Conservation (phyloP, 2,113 vertebrate genomes). For the Scatophagus argus region DNA sequence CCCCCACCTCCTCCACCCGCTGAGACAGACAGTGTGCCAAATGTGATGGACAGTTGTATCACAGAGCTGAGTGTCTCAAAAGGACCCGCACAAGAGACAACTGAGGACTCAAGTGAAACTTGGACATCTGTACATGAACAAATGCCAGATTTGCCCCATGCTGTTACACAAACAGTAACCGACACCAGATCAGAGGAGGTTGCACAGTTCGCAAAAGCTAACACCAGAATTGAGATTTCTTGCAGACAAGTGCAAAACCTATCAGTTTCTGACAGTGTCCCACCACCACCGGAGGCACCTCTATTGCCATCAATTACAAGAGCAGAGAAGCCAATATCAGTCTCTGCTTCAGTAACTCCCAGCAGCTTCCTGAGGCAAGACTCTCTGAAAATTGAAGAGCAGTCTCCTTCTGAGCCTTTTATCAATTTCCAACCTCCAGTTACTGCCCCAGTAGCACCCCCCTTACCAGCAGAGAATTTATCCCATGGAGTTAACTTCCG, state of each 20-base stretch:
- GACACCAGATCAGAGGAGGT: constrained; percentile 9
- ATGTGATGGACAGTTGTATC: constrained; percentile 41
- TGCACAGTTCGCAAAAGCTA: constrained; percentile 3
- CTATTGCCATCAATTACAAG: constrained; percentile 19
- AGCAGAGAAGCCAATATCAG: constrained; percentile 24
- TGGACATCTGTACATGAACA: constrained; percentile 10
- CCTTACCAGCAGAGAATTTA: constrained; percentile 65
- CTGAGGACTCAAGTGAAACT: constrained; percentile 9
- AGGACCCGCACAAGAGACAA: background rate
- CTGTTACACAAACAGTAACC: constrained; percentile 18
- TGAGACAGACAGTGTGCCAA: constrained; percentile 48
- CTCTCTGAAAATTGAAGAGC: constrained; percentile 57
- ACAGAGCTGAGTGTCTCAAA: constrained; percentile 13
- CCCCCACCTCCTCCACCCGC: constrained; percentile 81
- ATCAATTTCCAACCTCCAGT: constrained; percentile 11
- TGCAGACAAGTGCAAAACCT: constrained; percentile 14
- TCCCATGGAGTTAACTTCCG: constrained; percentile 74
- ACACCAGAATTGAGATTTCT: constrained; percentile 24
- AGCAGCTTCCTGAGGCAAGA: constrained; percentile 3
- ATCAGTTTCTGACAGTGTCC: constrained; percentile 26
- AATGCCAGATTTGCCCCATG: constrained; percentile 28
- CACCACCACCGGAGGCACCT: constrained; percentile 28
- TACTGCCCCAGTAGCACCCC: constrained; percentile 30
- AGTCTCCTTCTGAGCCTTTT: constrained; percentile 3
- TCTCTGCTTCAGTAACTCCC: background rate